Percentiles rank a stretch among this genome's conserved stretches.
These are phyloP conservation scores for Centroberyx gerrardi DNA, from an alignment of 2,797 vertebrate genomes.

Conservation along the genomic window DNA sequence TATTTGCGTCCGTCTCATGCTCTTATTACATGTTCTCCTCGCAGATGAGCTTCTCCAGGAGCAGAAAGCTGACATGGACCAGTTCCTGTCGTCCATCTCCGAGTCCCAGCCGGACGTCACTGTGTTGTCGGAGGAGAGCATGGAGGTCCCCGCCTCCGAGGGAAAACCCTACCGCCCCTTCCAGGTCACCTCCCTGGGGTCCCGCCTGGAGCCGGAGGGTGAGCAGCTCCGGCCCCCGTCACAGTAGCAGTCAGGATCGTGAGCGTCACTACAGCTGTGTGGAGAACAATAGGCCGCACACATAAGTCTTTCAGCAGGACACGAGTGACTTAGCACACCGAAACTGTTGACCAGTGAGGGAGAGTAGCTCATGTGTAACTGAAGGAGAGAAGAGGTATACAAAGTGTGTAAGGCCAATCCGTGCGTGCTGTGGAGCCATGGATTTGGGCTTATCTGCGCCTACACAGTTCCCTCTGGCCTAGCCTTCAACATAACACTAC, in stretches of 20 bases:
- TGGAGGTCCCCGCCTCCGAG: conserved; percentile 87
- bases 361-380: conserved; percentile 28
- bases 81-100: conserved; percentile 95
- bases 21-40: not conserved
- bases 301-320: conserved; percentile 42
- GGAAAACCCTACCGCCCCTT: conserved; percentile 92
- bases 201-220: conserved; percentile 92
- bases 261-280: conserved; percentile 25
- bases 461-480: conserved; percentile 59
- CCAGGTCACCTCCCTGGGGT: conserved; percentile 94
- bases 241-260: conserved; percentile 10
- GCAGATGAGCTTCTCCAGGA: conserved; percentile 96
- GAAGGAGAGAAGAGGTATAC: conserved; percentile 1
- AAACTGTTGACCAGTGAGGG: conserved; percentile 23
- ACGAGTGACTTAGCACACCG: conserved; percentile 23
- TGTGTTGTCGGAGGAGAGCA: conserved; percentile 94
- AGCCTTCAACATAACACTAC: conserved; percentile 47
- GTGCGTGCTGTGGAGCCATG: conserved; percentile 38
- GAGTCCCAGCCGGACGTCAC: conserved; percentile 93
- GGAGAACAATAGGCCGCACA: conserved; percentile 28
- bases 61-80: conserved; percentile 95
- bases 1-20: conserved; percentile 6
- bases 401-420: conserved; percentile 22
- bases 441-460: conserved; percentile 62
- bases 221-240: conserved; percentile 57